A percentile compares a stretch with the other conserved stretches of the same genome.
phyloP scores from a whole-genome alignment of 2,113 vertebrate species.

The Phaethon lepturus region DNA sequence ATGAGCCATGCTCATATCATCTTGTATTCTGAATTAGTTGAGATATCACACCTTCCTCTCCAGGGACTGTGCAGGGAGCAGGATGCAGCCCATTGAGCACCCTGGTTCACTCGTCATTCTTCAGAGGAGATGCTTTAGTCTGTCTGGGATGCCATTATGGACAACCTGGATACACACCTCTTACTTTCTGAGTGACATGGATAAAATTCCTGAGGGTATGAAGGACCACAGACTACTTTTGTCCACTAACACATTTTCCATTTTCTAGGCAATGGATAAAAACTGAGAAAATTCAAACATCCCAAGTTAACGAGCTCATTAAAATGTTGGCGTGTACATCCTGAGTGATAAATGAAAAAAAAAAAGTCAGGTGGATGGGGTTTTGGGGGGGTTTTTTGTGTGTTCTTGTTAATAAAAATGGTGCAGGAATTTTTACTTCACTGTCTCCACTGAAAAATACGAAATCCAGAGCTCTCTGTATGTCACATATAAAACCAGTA shows the following conservation, averaged over 20 bases:
- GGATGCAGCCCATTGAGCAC: background rate
- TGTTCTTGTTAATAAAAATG: background rate
- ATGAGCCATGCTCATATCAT: fast-evolving
- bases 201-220: background rate
- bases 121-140: background rate
- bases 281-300: background rate
- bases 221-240: background rate
- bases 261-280: background rate
- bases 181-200: background rate
- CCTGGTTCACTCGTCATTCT: background rate
- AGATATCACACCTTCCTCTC: background rate
- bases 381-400: background rate
- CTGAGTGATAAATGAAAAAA: background rate
- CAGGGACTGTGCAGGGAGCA: background rate
- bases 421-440: background rate
- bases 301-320: background rate
- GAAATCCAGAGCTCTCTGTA: background rate
- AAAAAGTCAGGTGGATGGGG: background rate
- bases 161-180: background rate
- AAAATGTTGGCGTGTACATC: background rate
- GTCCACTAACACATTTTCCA: no score
- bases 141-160: background rate
- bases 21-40: background rate
- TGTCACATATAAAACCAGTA: background rate
- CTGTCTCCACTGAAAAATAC: background rate